A percentile compares a stretch with the other conserved stretches of the same genome.
These are phyloP conservation scores for Steinernema hermaphroditum DNA, from an alignment of 2,888 invertebrate species.

Conservation along the genomic window DNA sequence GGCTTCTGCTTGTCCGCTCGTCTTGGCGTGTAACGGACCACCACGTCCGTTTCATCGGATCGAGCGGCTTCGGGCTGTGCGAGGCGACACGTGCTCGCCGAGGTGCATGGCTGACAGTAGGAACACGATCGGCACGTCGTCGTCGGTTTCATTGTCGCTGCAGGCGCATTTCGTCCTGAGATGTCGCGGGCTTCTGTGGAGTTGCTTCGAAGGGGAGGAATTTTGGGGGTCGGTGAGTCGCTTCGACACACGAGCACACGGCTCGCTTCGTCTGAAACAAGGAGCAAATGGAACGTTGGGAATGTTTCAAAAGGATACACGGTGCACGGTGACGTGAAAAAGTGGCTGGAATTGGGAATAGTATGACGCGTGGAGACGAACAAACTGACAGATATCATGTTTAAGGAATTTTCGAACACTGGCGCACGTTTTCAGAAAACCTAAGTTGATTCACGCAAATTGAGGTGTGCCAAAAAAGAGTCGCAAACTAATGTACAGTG, in stretches of 20 bases:
- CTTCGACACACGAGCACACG: constrained; percentile 23
- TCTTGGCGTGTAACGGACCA: neutral
- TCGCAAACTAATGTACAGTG: too few relatives aligned
- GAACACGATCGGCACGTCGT: constrained; percentile 13
- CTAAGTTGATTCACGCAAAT: too few relatives aligned
- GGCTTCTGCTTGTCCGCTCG: neutral
- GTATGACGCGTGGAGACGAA: too few relatives aligned
- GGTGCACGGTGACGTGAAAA: too few relatives aligned
- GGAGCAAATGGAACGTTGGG: neutral
- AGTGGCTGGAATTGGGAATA: too few relatives aligned
- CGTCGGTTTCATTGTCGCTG: constrained; percentile 7
- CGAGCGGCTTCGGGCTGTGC: neutral
- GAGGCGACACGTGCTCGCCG: constrained; percentile 13
- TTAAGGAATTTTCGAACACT: too few relatives aligned
- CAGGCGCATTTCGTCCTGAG: constrained; percentile 12
- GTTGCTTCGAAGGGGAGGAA: constrained; percentile 19
- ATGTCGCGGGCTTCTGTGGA: neutral
- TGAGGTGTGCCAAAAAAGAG: too few relatives aligned
- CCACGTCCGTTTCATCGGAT: neutral
- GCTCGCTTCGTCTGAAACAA: constrained; percentile 29
- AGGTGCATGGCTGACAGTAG: constrained; percentile 13
- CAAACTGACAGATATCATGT: too few relatives aligned
- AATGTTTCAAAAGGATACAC: too few relatives aligned
- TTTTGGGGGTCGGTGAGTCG: constrained; percentile 31
- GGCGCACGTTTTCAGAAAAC: too few relatives aligned